Base-by-base conservation (phyloP, 2,888 invertebrate genomes). In the Calameuta filiformis region DNA sequence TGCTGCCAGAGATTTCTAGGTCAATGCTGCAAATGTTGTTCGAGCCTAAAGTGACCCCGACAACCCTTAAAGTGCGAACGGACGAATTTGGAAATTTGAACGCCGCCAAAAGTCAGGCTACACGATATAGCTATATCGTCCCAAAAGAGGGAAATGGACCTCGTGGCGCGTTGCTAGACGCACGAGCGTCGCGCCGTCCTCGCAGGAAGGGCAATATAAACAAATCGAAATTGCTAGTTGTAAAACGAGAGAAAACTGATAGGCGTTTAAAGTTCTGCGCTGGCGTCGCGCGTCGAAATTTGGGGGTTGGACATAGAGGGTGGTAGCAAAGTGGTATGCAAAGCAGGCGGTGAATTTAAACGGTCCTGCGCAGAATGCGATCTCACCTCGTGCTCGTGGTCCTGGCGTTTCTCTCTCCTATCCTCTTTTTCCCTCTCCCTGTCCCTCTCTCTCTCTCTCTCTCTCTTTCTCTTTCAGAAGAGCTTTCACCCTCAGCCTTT, bases 311-410 rank as follows among this genome's bases (percentile, higher is more conserved):
- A 68, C 68, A 76, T 73, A 73, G 79, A 76, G 79, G 85, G 77
- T 81, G 83, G 85, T 83, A 86, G 87, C 82, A 85, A 85, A 85
- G 84, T 84, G 88, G 87, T 89, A 90, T 90, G 89, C 90, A 90
- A 90, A 90, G 86, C 90, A 89, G 90, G 90, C 89, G 88, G 89
- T 87, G 88, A 88, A 88, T 90, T 90, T 87, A 85, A 87, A 86
- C 89, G 88, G 87, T 89, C 90, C 85, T 90, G 90, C 90, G 90
- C 90, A 90, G 85, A 88, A 86, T 86, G 83, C 83, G 81, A 83
- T 83, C 85, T 88, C 87, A 87, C 87, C 89, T 89, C 89, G 88
- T 88, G 89, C 85, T 87, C 84, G 79, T 77, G 77, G 75, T 68
- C 77, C 82, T 77, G 76, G 75, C 79, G 12, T 79, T 69, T 76